Evolutionary conservation across 2,797 vertebrate genomes (phyloP), one percentile per base, ranked within the genome.

Genomic region (Fundulus diaphanus): DNA sequence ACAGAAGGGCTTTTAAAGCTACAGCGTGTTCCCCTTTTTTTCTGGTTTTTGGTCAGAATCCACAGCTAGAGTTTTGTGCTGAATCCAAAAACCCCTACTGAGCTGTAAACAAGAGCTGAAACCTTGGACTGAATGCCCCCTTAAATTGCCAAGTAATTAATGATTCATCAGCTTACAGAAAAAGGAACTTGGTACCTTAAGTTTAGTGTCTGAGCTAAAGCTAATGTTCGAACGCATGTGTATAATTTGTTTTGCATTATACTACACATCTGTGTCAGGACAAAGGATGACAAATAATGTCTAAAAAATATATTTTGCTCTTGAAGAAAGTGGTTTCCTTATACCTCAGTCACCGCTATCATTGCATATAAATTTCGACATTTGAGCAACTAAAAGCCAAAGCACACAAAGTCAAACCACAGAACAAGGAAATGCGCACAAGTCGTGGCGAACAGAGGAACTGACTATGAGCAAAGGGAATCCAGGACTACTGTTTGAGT

Each of bases 41-140:
- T 40, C 13, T 37, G 13, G 0, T 27, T 56, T 56, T 49, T 42
- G n/a, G 20, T 59, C 46, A 22, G 9, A 49, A 13, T 49, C 29
- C 48, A 63, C 9, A 65, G 42, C 16, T 67, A 67, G 16, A 59
- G 46, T 49, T 57, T 72, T 72, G 54, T 33, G 6, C 54, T 48
- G 22, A 12, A 22, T 42, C 70, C 40, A 72, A 46, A 57, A 57
- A 13, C 27, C 16, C n/a, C 52, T 22, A n/a, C 61, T 59, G 52
- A 72, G 61, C 61, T 65, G 20, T 44, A 57, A 57, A 59, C 27
- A 72, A 46, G 5, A 57, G 29, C 70, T 59, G 40, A 48, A 72
- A 72, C 40, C 56, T 59, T 44, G 54, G 42, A 46, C 37, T 3
- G 59, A 63, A 24, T 18, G 8, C 59, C 9, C 11, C 27, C 11